Evolutionary conservation across 2,797 vertebrate genomes (phyloP).

Genomic region (Malacoraja senta): DNA sequence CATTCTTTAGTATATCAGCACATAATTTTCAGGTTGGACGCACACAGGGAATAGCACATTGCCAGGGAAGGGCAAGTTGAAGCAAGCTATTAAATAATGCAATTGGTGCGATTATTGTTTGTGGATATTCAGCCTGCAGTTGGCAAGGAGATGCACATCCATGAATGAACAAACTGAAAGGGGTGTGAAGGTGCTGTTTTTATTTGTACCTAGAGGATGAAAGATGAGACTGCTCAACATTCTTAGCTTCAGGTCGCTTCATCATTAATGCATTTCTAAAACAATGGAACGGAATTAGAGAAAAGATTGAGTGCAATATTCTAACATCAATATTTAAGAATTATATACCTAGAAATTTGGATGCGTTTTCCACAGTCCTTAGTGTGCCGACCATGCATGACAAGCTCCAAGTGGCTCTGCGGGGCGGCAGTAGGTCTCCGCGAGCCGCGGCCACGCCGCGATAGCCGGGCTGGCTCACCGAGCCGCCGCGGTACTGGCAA

Average conservation of each 20-base stretch:
- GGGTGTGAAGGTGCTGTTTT: constrained; percentile 42
- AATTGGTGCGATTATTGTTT: not conserved
- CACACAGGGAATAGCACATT: constrained; percentile 9
- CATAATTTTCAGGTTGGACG: not conserved
- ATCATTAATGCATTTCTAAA: constrained; percentile 63
- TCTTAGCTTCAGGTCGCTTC: constrained; percentile 72
- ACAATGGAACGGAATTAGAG: constrained; percentile 57
- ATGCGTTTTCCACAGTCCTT: too few species aligned
- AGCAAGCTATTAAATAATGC: constrained; percentile 30
- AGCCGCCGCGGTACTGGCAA: too few species aligned
- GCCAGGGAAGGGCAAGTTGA: constrained; percentile 23
- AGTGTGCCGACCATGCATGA: too few species aligned
- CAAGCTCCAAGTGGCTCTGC: too few species aligned
- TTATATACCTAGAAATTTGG: not conserved
- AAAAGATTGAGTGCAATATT: constrained; percentile 50
- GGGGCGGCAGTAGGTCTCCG: too few species aligned
- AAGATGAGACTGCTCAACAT: constrained; percentile 61
- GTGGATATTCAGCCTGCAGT: constrained; percentile 31
- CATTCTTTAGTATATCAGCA: not conserved
- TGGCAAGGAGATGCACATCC: constrained; percentile 28
- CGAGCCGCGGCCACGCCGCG: too few species aligned
- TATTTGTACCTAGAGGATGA: constrained; percentile 63
- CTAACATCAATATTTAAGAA: constrained; percentile 33
- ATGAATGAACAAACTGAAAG: constrained; percentile 46
- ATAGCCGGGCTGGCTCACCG: too few species aligned